Base-by-base conservation (phyloP, 2,888 invertebrate genomes). In the Hydropsyche betteni region DNA sequence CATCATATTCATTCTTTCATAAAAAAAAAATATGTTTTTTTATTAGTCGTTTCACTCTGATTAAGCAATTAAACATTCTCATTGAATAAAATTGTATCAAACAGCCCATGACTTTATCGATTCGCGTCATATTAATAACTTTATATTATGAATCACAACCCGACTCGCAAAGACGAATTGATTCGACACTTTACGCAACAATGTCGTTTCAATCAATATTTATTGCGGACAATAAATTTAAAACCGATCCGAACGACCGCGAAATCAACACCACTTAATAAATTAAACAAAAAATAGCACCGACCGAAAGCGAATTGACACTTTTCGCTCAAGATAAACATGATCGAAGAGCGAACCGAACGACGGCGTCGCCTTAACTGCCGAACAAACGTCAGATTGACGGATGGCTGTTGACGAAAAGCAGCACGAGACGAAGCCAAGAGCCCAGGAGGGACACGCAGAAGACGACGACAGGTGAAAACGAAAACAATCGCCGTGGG, bases 281-380 rank as follows among this genome's bases (percentile, higher is more conserved):
- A 24, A 24, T 24, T 44, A 44, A 44, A 44, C n/a, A 55, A n/a
- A 55, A 14, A 55, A 6, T n/a, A 51, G 12, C n/a, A 69, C 70
- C 10, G 36, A 70, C 70, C 70, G 34, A 33, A 70, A 10, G 52
- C 70, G 10, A 53, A 16, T 34, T 70, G 70, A 44, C 70, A 70
- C 16, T 51, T 70, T 4, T 70, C 70, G 34, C 53, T 70, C 33
- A 53, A 10, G n/a, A 70, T 70, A 34, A 70, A 70, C 70, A 70
- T 70, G 52, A 16, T 24, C n/a, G 36, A 64, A 64, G 33, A 55
- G 14, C 55, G 55, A 55, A 7, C 55, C 10, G 55, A 55, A 36
- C 64, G 12, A 36, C 12, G 24, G 6, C 4, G 6, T 44, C 44
- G 10, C 44, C 44, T 44, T 10, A 44, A 44, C 44, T 44, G 44